Evolutionary conservation across 2,888 invertebrate species (phyloP).

Genomic region (Eledona agricola): DNA sequence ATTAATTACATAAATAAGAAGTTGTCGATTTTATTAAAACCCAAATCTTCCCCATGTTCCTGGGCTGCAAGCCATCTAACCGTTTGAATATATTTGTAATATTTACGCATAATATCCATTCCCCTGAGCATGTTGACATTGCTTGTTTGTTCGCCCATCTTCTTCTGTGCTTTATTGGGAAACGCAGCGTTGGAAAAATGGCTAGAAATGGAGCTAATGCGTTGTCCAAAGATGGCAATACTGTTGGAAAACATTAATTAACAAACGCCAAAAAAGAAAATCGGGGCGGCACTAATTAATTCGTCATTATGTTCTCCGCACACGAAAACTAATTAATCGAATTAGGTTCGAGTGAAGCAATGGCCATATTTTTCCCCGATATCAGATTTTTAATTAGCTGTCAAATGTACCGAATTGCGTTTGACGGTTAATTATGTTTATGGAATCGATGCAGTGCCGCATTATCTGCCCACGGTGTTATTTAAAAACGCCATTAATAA

Average conservation of each 20-base stretch:
- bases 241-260: slow-evolving; percentile 29
- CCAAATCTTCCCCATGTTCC: no score
- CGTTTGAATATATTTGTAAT: no score
- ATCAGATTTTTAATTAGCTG: slow-evolving; percentile 61
- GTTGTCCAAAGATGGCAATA: no score
- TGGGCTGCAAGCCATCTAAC: no score
- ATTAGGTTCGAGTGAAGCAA: slow-evolving; percentile 49
- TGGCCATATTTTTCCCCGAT: slow-evolving; percentile 54
- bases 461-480: slow-evolving; percentile 48
- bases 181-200: no score
- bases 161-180: no score
- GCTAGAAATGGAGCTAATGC: no score
- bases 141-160: no score
- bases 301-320: slow-evolving; percentile 34
- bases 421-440: slow-evolving; percentile 59
- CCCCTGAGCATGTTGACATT: no score
- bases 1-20: no score
- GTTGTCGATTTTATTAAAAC: no score
- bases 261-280: slow-evolving; percentile 31
- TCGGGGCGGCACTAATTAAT: slow-evolving; percentile 31
- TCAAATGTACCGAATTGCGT: slow-evolving; percentile 60
- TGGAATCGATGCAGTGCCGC: slow-evolving; percentile 52
- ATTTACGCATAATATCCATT: no score
- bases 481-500: slow-evolving; percentile 48
- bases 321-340: slow-evolving; percentile 53